Conservation (phyloP, 2,888 invertebrate genomes). For the Ceraclea dissimilis region DNA sequence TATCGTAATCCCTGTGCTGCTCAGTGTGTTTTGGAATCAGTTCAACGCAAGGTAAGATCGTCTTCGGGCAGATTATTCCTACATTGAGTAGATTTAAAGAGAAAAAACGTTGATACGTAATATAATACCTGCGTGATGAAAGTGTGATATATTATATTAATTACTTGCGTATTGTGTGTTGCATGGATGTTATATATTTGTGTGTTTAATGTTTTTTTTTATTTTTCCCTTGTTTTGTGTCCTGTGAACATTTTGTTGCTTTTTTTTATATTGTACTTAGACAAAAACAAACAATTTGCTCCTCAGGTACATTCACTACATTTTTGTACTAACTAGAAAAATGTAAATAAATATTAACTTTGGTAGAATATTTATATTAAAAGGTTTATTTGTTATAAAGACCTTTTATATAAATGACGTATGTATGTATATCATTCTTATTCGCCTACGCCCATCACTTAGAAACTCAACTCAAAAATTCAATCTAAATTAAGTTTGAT, state of each 20-base stretch:
- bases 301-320: too few relatives aligned
- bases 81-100: constrained; percentile 9
- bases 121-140: neutral
- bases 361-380: too few relatives aligned
- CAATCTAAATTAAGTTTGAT: too few relatives aligned
- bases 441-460: too few relatives aligned
- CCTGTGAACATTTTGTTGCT: constrained; percentile 53
- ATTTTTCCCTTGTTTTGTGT: constrained; percentile 44
- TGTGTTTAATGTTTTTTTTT: constrained; percentile 38
- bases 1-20: constrained; percentile 72
- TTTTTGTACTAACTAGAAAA: too few relatives aligned
- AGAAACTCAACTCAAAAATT: too few relatives aligned
- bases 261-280: too few relatives aligned
- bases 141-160: constrained; percentile 8
- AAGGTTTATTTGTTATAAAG: too few relatives aligned
- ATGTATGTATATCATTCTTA: too few relatives aligned
- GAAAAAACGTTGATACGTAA: constrained; percentile 1
- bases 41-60: constrained; percentile 95
- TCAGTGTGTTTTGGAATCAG: constrained; percentile 98
- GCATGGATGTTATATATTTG: constrained; percentile 27
- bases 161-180: constrained; percentile 33
- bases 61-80: neutral
- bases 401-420: too few relatives aligned
- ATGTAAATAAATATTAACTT: too few relatives aligned
- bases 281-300: too few relatives aligned